Evolutionary conservation across 2,888 invertebrate species (phyloP).

Genomic region (Liodrosophila aerea): DNA sequence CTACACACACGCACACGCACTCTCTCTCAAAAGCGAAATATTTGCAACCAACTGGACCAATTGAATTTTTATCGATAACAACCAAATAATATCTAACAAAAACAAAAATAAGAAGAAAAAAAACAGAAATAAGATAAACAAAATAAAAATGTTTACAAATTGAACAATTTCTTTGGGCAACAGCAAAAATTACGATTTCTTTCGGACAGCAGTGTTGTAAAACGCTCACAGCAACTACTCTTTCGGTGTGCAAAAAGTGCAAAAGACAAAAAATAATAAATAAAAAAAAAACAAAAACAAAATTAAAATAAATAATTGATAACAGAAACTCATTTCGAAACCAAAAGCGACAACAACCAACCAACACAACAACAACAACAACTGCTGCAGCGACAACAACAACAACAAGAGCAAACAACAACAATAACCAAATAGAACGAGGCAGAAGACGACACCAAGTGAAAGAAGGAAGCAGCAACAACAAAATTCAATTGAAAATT

Average conservation of each 20-base stretch:
- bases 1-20: conserved; percentile 6
- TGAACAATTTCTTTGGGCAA: conserved; percentile 53
- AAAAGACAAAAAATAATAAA: conserved; percentile 16
- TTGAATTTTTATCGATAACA: conserved; percentile 61
- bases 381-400: conserved; percentile 24
- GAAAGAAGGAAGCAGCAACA: conserved; percentile 29
- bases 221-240: conserved; percentile 44
- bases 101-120: conserved; percentile 13
- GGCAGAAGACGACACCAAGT: conserved; percentile 45
- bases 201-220: conserved; percentile 57
- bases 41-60: conserved; percentile 72
- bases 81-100: conserved; percentile 17
- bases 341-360: conserved; percentile 24
- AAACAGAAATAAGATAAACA: conserved; percentile 15
- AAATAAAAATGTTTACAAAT: conserved; percentile 31
- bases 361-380: conserved; percentile 12
- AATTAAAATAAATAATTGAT: conserved; percentile 12
- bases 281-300: conserved; percentile 15
- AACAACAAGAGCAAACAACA: conserved; percentile 26
- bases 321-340: neutral
- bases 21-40: conserved; percentile 42
- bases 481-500: conserved; percentile 76
- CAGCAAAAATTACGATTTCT: no score
- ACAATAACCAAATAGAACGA: conserved; percentile 21
- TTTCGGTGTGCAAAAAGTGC: conserved; percentile 58